Evolutionary conservation across 2,113 vertebrate genomes (phyloP), one percentile per base, ranked within the genome.

Genomic region (Dasyornis broadbenti): DNA sequence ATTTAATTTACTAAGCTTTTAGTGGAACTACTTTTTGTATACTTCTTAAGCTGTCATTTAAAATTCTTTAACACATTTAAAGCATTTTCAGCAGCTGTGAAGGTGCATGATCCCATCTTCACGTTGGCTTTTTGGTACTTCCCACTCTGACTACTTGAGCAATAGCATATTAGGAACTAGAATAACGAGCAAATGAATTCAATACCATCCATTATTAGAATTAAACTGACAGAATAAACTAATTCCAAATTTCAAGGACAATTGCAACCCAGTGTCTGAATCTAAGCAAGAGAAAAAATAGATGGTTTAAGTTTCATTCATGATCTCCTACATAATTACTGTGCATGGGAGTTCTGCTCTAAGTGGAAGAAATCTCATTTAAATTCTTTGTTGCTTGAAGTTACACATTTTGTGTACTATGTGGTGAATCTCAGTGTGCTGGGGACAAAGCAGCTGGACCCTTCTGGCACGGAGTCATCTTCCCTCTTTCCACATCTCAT

Each of bases 1-100:
- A 94, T 61, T 54, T 26, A 61, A 95, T 93, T 96, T 88, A 61
- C 39, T 15, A 23, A 60, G 87, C 90, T 95, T 87, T 97, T 73
- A 96, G 52, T 59, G 27, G 28, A 83, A 92, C 68, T 63, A 23
- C 30, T 39, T 72, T 89, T 61, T 78, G 5, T 33, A 73, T 85
- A 54, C 49, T 95, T 82, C 44, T 6, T 54, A 59, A 82, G 17
- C 24, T 83, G 6, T 30, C 44, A 77, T 35, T 83, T 70, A 14
- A 88, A 66, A 22, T 37, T 65, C 35, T 70, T 77, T 71, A 87
- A 92, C 49, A 37, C n/a, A 19, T 49, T 64, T 37, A 27, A 88
- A 47, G 22, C 18, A 8, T 18, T 93, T 72, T 70, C 30, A 86
- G 79, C 40, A 52, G 5, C 4, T 21, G 39, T 11, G 50, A 33